These are phyloP conservation scores for Tiaroga cobitis DNA, from an alignment of 2,797 vertebrate species.

Conservation along the genomic window DNA sequence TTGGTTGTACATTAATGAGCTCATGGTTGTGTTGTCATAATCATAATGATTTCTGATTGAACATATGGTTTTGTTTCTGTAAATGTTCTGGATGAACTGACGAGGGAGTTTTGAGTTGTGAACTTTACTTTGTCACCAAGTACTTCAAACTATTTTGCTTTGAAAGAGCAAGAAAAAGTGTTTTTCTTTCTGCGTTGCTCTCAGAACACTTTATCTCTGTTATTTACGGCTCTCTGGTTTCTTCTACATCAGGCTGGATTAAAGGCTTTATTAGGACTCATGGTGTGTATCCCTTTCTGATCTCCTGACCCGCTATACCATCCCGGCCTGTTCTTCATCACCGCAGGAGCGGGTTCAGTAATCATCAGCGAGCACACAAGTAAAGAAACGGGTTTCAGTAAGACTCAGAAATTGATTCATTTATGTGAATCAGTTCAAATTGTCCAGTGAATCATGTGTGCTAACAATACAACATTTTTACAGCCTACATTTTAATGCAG, in stretches of 20 bases:
- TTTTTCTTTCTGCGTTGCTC: neutral
- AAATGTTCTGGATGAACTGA: neutral
- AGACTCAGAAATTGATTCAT: neutral
- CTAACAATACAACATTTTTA: neutral
- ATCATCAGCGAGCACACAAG: neutral
- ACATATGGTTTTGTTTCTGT: neutral
- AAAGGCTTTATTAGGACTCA: constrained; percentile 19
- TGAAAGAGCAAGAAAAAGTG: neutral
- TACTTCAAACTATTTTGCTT: neutral
- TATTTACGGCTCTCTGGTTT: constrained; percentile 15
- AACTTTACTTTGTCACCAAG: neutral
- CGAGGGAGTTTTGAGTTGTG: neutral
- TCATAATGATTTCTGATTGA: neutral
- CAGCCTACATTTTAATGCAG: too few species aligned
- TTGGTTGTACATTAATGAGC: neutral
- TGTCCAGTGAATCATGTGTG: neutral
- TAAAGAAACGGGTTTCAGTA: neutral
- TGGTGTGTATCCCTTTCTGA: constrained; percentile 20
- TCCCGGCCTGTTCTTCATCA: constrained; percentile 29
- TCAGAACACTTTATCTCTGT: neutral
- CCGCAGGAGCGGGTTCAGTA: neutral
- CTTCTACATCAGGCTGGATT: constrained; percentile 41
- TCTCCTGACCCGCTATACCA: constrained; percentile 22
- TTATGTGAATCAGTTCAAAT: neutral
- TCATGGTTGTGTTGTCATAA: neutral